Evolutionary conservation across 2,888 invertebrate species (phyloP).

Genomic region (Celastrina argiolus): DNA sequence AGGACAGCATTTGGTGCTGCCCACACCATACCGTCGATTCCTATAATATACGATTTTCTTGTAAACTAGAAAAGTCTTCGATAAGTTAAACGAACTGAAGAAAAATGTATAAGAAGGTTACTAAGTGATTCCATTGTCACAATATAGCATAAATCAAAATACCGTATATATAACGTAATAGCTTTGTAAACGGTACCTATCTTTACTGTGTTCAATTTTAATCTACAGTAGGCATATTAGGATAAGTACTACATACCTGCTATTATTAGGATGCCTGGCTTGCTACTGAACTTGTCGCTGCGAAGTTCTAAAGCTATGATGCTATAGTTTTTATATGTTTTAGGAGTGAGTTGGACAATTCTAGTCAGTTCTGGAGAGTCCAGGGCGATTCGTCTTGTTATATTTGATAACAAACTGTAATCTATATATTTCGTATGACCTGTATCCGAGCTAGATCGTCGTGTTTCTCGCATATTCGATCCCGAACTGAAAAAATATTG

Average conservation of each 20-base stretch:
- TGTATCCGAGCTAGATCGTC: slow-evolving; percentile 40
- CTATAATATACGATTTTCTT: slow-evolving; percentile 43
- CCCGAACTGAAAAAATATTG: slow-evolving; percentile 52
- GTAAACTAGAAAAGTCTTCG: too few species aligned
- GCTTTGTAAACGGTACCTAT: too few species aligned
- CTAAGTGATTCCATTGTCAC: too few species aligned
- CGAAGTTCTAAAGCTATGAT: slow-evolving; percentile 59
- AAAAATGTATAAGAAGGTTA: too few species aligned
- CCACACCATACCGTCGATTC: slow-evolving; percentile 67
- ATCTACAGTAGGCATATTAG: too few species aligned
- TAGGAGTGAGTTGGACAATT: slow-evolving; percentile 44
- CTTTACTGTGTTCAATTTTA: too few species aligned
- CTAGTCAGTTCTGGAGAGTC: slow-evolving; percentile 51
- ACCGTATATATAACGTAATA: too few species aligned
- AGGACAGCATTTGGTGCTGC: slow-evolving; percentile 61
- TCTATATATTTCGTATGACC: slow-evolving; percentile 46
- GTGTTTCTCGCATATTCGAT: slow-evolving; percentile 52
- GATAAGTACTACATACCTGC: slow-evolving; percentile 60
- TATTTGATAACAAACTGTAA: slow-evolving; percentile 38
- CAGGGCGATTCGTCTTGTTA: slow-evolving; percentile 41
- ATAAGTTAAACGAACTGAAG: neutral
- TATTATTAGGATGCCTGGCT: slow-evolving; percentile 65
- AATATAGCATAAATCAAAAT: too few species aligned
- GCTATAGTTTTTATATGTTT: slow-evolving; percentile 51
- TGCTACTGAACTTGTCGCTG: slow-evolving; percentile 56